These are phyloP conservation scores for Ladona fulva DNA, from an alignment of 1,140 invertebrate species.

Conservation along the genomic window DNA sequence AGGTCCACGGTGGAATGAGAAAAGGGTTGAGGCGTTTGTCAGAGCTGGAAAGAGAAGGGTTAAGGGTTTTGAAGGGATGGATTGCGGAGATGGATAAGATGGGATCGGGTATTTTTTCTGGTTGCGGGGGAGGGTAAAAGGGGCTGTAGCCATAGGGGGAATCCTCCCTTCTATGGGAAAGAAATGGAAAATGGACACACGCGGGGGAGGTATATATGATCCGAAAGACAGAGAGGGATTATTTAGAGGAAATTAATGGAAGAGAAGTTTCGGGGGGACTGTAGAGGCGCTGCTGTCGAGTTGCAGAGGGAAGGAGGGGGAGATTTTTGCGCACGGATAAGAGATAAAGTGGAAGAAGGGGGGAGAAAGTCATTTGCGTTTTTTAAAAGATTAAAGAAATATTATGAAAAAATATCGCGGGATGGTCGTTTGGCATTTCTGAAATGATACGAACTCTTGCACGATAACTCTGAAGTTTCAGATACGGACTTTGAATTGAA, in stretches of 20 bases:
- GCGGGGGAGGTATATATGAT: background rate
- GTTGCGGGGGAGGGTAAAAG: background rate
- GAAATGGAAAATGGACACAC: background rate
- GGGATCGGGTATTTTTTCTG: constrained; percentile 1
- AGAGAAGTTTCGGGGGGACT: background rate
- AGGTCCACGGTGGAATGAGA: too few species aligned
- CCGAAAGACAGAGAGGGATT: constrained; percentile 5
- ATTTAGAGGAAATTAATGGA: constrained; percentile 10
- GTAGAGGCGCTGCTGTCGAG: background rate
- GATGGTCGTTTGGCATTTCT: background rate
- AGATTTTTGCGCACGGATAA: background rate
- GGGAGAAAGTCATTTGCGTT: background rate
- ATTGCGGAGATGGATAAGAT: background rate
- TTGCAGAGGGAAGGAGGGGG: background rate
- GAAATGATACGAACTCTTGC: too few species aligned
- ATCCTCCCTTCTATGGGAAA: constrained; percentile 5
- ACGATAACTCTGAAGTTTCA: too few species aligned
- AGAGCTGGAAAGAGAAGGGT: too few species aligned
- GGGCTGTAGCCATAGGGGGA: background rate
- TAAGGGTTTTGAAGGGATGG: background rate
- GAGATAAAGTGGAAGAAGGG: background rate
- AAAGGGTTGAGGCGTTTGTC: too few species aligned
- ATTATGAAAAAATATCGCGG: background rate
- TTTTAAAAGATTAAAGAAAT: background rate
- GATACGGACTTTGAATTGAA: too few species aligned